Evolutionary conservation across 2,888 invertebrate genomes (phyloP).

Genomic region (Gryllus longicercus): DNA sequence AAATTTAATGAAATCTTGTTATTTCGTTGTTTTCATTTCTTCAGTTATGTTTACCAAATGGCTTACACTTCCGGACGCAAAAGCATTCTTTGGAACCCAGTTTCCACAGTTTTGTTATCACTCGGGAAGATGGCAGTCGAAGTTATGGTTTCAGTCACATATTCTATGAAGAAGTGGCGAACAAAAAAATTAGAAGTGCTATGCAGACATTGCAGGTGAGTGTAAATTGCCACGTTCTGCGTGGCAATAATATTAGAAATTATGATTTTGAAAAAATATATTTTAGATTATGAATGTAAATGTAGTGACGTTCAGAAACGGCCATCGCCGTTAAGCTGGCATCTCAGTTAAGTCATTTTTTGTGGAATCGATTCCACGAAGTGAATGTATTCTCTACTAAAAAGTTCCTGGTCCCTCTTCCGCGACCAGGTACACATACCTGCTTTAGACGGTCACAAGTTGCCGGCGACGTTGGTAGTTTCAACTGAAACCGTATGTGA

Average conservation of each 20-base stretch:
- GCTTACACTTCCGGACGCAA: conserved; percentile 90
- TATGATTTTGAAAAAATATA: background rate
- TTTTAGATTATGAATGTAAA: too few species aligned
- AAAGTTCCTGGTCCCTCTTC: too few species aligned
- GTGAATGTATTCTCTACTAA: too few species aligned
- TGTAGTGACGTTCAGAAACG: too few species aligned
- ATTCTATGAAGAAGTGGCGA: conserved; percentile 94
- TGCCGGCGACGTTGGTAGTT: too few species aligned
- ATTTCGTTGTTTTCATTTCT: conserved; percentile 38
- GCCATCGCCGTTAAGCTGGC: too few species aligned
- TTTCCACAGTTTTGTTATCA: conserved; percentile 96
- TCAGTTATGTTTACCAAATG: conserved; percentile 91
- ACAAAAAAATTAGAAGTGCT: conserved; percentile 87
- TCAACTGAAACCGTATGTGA: too few species aligned
- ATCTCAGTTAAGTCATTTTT: too few species aligned
- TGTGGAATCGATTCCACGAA: too few species aligned
- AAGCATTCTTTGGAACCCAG: conserved; percentile 79
- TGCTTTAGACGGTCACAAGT: too few species aligned
- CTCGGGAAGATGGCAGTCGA: conserved; percentile 92
- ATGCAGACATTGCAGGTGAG: conserved; percentile 89
- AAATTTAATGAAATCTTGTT: background rate
- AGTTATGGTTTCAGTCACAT: conserved; percentile 92
- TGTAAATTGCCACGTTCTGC: background rate
- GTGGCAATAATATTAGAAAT: background rate
- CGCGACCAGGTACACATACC: too few species aligned